Conservation (phyloP, 2,888 invertebrate species). For the Chrysolina americana region DNA sequence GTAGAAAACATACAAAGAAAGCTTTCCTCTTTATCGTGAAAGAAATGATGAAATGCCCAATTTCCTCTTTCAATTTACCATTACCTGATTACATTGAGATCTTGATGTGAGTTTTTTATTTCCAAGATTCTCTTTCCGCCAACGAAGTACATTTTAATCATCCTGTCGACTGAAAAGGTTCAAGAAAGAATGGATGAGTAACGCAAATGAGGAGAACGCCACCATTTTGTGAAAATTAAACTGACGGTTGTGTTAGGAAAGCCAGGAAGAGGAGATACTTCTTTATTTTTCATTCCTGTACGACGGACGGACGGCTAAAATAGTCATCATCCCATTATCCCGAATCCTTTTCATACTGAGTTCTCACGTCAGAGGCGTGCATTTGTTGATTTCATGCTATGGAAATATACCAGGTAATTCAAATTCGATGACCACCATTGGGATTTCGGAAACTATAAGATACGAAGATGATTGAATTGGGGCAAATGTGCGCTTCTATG, state of each 20-base stretch:
- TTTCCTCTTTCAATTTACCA: conserved; percentile 30
- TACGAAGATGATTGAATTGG: no score
- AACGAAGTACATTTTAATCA: conserved; percentile 46
- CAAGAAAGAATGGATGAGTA: conserved; percentile 39
- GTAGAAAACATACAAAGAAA: background rate
- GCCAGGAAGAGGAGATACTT: background rate
- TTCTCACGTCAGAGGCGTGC: background rate
- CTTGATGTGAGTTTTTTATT: conserved; percentile 41
- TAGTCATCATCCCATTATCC: conserved; percentile 16
- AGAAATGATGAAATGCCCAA: conserved; percentile 4
- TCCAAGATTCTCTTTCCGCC: conserved; percentile 38
- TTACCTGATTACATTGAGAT: conserved; percentile 45
- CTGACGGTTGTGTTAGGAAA: conserved; percentile 6
- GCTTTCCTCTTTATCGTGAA: background rate
- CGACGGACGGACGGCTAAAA: background rate
- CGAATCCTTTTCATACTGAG: background rate
- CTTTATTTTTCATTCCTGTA: background rate
- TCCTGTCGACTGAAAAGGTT: conserved; percentile 44
- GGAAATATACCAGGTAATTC: no score
- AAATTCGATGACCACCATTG: no score
- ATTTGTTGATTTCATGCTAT: background rate
- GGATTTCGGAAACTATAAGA: no score
- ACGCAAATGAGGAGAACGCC: conserved; percentile 42
- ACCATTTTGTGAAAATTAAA: conserved; percentile 45
- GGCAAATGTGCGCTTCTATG: no score